Conservation (phyloP, 2,888 invertebrate species). For the Lycophotia porphyrea region DNA sequence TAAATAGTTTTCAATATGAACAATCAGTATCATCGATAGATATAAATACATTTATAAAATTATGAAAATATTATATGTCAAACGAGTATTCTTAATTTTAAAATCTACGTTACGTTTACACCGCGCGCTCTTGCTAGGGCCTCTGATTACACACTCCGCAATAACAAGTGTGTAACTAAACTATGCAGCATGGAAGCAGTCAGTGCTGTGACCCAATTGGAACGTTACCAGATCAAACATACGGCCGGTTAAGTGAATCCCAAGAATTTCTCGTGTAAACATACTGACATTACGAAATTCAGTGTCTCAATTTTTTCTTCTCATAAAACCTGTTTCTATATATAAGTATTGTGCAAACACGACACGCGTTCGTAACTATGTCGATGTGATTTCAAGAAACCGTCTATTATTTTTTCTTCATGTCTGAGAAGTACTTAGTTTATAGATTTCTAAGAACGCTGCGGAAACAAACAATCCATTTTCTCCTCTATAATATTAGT, state of each 20-base stretch:
- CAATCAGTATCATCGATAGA: neutral
- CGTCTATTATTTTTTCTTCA: conserved; percentile 43
- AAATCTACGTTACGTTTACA: no score
- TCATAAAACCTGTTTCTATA: conserved; percentile 38
- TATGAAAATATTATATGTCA: no score
- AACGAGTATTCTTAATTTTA: no score
- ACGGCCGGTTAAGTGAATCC: conserved; percentile 61
- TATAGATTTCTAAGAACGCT: conserved; percentile 53
- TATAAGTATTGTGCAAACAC: conserved; percentile 41
- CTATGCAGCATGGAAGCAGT: conserved; percentile 43
- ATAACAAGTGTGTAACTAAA: conserved; percentile 17
- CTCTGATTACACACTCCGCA: conserved; percentile 9
- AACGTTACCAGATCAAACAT: conserved; percentile 65
- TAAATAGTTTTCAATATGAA: neutral
- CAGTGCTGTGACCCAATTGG: conserved; percentile 62
- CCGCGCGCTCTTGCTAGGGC: neutral
- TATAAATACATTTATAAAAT: neutral
- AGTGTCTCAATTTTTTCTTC: conserved; percentile 40
- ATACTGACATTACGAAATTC: conserved; percentile 51
- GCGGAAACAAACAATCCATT: conserved; percentile 44
- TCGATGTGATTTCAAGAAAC: conserved; percentile 53
- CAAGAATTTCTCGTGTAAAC: conserved; percentile 61
- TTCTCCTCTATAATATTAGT: conserved; percentile 55
- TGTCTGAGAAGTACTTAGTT: conserved; percentile 49
- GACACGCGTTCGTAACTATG: conserved; percentile 44